Conservation (phyloP, 2,797 vertebrate species). For the Xyrichtys novacula region DNA sequence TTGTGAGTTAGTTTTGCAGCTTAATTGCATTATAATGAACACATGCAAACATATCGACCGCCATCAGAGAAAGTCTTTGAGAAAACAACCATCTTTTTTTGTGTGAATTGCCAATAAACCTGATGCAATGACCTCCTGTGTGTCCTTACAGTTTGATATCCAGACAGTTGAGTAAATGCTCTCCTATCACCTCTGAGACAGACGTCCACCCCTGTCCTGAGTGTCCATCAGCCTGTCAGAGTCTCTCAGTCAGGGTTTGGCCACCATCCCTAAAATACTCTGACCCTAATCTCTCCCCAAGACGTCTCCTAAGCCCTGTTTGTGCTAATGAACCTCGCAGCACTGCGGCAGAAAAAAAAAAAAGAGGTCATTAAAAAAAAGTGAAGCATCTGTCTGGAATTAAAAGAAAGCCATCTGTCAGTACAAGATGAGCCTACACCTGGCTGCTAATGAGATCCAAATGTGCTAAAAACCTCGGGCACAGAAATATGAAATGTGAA, state of each 20-base stretch:
- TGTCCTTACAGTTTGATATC: not conserved
- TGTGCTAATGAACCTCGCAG: constrained; percentile 62
- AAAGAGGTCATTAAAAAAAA: constrained; percentile 46
- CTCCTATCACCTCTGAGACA: not conserved
- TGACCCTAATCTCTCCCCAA: constrained; percentile 59
- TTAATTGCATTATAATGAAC: too few species aligned
- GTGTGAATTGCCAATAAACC: too few species aligned
- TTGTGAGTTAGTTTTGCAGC: too few species aligned
- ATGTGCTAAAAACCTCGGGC: constrained; percentile 44
- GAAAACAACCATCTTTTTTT: too few species aligned
- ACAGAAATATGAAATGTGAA: constrained; percentile 42
- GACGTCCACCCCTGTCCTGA: not conserved
- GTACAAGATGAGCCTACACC: constrained; percentile 57
- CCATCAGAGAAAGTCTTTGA: too few species aligned
- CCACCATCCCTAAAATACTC: constrained; percentile 30
- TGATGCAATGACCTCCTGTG: not conserved
- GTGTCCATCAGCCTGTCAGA: constrained; percentile 7
- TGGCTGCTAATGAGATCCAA: constrained; percentile 51
- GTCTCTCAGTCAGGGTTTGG: constrained; percentile 30
- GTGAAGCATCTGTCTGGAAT: constrained; percentile 61
- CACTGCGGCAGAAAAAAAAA: constrained; percentile 1
- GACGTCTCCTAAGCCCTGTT: constrained; percentile 45
- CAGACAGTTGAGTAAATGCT: not conserved
- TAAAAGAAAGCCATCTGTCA: constrained; percentile 69
- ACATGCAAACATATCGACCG: too few species aligned